phyloP scores from a whole-genome alignment of 2,888 invertebrate genomes.

The Hypsopygia costalis region DNA sequence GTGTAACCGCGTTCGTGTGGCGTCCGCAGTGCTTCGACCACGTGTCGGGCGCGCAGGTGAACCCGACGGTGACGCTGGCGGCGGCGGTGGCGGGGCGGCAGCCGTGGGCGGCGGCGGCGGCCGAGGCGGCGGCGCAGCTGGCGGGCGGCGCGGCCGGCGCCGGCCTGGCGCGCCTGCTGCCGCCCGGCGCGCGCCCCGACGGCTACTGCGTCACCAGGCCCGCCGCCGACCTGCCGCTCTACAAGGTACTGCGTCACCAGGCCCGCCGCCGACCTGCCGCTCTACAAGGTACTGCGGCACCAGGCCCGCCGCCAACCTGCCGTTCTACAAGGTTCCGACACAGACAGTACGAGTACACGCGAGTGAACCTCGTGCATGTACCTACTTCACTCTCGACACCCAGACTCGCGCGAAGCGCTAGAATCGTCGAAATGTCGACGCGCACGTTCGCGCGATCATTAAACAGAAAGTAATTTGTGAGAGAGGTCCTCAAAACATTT shows the following conservation, averaged over 20 bases:
- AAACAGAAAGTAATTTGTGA: too few relatives aligned
- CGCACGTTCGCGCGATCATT: too few relatives aligned
- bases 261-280: constrained; percentile 61
- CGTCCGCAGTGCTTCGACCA: constrained; percentile 84
- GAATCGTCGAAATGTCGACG: too few relatives aligned
- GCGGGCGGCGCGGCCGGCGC: constrained; percentile 82
- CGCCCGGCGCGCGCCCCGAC: constrained; percentile 27
- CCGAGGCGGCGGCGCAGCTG: constrained; percentile 82
- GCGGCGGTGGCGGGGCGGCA: constrained; percentile 79
- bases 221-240: constrained; percentile 42
- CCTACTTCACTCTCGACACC: too few relatives aligned
- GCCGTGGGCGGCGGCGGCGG: constrained; percentile 71
- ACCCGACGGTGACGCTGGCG: constrained; percentile 87
- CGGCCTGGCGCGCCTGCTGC: constrained; percentile 48
- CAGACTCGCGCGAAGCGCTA: too few relatives aligned
- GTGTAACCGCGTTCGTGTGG: not conserved
- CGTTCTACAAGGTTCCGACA: too few relatives aligned
- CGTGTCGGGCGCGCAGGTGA: constrained; percentile 87
- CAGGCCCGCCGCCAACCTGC: constrained; percentile 57
- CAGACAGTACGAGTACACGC: too few relatives aligned
- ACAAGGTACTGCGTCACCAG: constrained; percentile 39
- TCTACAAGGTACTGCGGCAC: constrained; percentile 46
- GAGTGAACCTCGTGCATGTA: too few relatives aligned
- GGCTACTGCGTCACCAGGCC: constrained; percentile 58
- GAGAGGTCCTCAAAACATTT: too few relatives aligned